Evolutionary conservation across 2,888 invertebrate species (phyloP).

Genomic region (Euphydryas editha): DNA sequence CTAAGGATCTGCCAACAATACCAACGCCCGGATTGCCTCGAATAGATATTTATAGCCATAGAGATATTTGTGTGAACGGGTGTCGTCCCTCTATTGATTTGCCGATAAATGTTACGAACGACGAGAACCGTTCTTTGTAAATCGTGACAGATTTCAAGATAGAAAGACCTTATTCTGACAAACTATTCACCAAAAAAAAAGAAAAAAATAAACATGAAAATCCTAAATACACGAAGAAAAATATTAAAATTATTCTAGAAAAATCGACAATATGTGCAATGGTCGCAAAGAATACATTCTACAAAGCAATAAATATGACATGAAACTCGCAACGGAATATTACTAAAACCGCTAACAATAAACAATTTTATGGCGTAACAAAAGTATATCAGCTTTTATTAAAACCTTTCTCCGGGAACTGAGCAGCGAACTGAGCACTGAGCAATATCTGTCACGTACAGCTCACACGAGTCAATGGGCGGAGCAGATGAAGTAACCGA

Average conservation of each 20-base stretch:
- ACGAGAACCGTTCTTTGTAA: not conserved
- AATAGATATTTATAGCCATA: not conserved
- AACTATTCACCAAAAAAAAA: not conserved
- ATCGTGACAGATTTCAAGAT: not conserved
- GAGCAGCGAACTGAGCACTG: slow-evolving; percentile 27
- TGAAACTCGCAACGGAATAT: not conserved
- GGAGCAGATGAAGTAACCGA: slow-evolving; percentile 18
- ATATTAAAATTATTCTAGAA: too few species aligned
- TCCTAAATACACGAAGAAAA: not conserved
- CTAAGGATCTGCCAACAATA: not conserved
- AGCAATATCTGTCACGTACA: slow-evolving; percentile 40
- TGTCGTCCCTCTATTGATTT: not conserved
- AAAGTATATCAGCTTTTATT: slow-evolving; percentile 12
- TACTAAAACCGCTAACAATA: slow-evolving; percentile 11
- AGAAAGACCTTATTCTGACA: not conserved
- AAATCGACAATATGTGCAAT: too few species aligned
- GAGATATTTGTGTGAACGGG: not conserved
- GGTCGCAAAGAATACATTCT: not conserved
- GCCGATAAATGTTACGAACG: not conserved
- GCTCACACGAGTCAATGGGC: slow-evolving; percentile 32
- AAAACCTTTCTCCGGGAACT: slow-evolving; percentile 8
- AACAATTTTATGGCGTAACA: slow-evolving; percentile 12
- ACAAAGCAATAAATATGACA: not conserved
- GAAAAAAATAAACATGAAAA: not conserved
- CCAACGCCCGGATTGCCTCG: not conserved